Evolutionary conservation across 2,888 invertebrate genomes (phyloP).

Genomic region (Arrhopalites spinosus): DNA sequence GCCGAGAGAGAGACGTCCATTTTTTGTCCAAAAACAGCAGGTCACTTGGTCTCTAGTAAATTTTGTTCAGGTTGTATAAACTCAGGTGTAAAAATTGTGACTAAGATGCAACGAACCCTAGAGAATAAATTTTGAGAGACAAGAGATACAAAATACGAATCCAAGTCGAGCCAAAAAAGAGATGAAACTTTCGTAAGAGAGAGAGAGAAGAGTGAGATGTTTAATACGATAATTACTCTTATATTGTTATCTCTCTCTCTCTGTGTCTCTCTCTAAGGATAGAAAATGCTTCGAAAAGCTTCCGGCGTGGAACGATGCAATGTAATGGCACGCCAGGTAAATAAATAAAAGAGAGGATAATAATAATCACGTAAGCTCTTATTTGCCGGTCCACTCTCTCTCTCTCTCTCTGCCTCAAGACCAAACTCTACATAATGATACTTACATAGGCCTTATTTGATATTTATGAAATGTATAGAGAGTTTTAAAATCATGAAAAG

Average conservation of each 20-base stretch:
- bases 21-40: not conserved
- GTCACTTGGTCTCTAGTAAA: not conserved
- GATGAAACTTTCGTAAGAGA: not conserved
- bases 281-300: conserved; percentile 19
- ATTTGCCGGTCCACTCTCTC: not conserved
- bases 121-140: too few relatives aligned
- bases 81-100: not conserved
- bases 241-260: conserved; percentile 14
- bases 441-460: too few relatives aligned
- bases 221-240: too few relatives aligned
- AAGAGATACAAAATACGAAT: not conserved
- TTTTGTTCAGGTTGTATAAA: not conserved
- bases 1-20: too few relatives aligned
- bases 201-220: too few relatives aligned
- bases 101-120: too few relatives aligned
- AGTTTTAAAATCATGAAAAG: not conserved
- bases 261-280: not conserved
- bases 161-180: not conserved
- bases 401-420: not conserved
- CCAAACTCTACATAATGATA: too few relatives aligned
- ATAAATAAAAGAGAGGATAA: not conserved
- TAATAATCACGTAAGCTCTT: conserved; percentile 10
- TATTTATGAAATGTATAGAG: not conserved
- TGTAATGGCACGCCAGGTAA: not conserved
- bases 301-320: conserved; percentile 30